Conservation (phyloP, 2,888 invertebrate genomes). For the Campoletis raptor region DNA sequence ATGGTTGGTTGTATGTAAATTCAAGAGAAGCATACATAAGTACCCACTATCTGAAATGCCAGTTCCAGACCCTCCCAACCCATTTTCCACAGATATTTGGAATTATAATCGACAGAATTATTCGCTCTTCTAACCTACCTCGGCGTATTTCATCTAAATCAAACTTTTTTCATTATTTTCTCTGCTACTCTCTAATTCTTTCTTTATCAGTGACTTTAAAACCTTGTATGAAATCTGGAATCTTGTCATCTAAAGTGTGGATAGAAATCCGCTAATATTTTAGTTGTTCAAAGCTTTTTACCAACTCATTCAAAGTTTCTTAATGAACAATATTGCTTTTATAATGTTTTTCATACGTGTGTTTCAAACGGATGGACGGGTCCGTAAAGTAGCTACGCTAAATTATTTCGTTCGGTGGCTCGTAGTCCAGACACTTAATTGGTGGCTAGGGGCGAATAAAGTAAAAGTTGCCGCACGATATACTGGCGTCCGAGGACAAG, state of each 20-base stretch:
- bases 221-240: no score
- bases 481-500: constrained; percentile 23
- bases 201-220: neutral
- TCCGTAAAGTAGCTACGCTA: constrained; percentile 35
- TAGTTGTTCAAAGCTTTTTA: neutral
- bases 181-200: neutral
- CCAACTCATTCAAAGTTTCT: neutral
- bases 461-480: constrained; percentile 57
- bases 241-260: neutral
- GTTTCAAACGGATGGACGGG: constrained; percentile 3
- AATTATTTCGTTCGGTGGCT: constrained; percentile 52
- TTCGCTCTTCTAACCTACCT: constrained; percentile 14
- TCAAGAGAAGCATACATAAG: constrained; percentile 1
- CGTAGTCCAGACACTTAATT: constrained; percentile 73
- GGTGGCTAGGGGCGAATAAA: constrained; percentile 77
- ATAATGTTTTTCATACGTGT: neutral
- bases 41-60: constrained; percentile 31
- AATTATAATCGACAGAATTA: constrained; percentile 58
- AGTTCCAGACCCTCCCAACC: constrained; percentile 30
- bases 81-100: constrained; percentile 44
- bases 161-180: constrained; percentile 15
- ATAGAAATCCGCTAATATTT: neutral
- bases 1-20: constrained; percentile 23
- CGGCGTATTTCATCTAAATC: neutral
- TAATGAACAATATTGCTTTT: neutral